phyloP scores from a whole-genome alignment of 2,888 invertebrate species.

The Cataglyphis altisquamis region DNA sequence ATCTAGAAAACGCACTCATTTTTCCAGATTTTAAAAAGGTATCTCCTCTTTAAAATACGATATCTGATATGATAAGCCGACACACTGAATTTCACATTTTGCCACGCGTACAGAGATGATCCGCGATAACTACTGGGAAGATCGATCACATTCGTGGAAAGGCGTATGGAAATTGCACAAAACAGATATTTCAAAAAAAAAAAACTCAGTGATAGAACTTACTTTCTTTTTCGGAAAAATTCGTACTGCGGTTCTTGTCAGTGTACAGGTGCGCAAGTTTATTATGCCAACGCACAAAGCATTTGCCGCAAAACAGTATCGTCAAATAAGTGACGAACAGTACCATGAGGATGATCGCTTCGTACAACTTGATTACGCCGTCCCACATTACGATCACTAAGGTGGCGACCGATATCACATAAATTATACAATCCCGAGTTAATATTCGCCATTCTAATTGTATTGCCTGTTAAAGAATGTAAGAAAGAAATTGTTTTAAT shows the following conservation, averaged over 20 bases:
- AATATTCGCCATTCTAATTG: conserved; percentile 93
- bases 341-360: conserved; percentile 91
- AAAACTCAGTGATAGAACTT: conserved; percentile 52
- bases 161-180: not conserved
- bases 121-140: not conserved
- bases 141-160: not conserved
- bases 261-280: conserved; percentile 62
- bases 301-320: conserved; percentile 87
- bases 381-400: conserved; percentile 93
- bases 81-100: not conserved
- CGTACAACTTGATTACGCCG: conserved; percentile 92
- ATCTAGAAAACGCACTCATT: too few relatives aligned
- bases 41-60: not conserved
- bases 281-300: conserved; percentile 63
- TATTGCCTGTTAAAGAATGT: conserved; percentile 88
- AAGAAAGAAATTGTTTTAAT: conserved; percentile 13
- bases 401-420: conserved; percentile 90
- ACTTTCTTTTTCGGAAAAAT: conserved; percentile 63
- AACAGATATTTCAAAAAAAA: not conserved
- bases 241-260: conserved; percentile 1
- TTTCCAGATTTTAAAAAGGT: too few relatives aligned
- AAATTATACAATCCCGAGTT: conserved; percentile 93
- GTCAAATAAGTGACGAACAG: conserved; percentile 92
- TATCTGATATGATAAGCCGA: not conserved
- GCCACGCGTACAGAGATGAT: not conserved